Conservation (phyloP, 2,113 vertebrate species). For the Orthonyx spaldingii region DNA sequence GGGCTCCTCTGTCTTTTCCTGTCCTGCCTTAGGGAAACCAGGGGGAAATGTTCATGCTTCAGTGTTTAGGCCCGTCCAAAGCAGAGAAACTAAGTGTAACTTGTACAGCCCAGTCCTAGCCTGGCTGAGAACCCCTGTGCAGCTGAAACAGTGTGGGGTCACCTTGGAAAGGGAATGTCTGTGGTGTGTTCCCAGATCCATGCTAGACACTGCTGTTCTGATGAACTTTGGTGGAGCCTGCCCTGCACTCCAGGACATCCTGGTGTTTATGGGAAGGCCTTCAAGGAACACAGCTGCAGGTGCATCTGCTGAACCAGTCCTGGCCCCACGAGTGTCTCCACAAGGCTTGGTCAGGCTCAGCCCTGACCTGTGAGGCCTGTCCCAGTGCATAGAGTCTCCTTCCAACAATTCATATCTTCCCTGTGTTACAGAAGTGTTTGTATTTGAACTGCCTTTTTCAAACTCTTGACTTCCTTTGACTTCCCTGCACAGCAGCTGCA, state of each 20-base stretch:
- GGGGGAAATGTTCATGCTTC: neutral
- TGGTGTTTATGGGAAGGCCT: rapidly evolving
- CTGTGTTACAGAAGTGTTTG: neutral
- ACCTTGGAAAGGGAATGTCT: rapidly evolving
- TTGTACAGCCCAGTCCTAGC: rapidly evolving
- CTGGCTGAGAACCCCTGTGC: rapidly evolving
- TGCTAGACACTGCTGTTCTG: rapidly evolving
- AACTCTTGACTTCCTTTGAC: neutral
- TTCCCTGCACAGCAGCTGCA: neutral
- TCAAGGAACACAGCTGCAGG: neutral
- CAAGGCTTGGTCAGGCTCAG: neutral
- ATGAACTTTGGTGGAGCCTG: rapidly evolving
- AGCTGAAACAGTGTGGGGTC: neutral
- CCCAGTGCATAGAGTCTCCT: neutral
- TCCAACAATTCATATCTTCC: neutral
- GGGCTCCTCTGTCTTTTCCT: neutral
- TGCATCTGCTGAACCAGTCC: neutral
- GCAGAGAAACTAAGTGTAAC: rapidly evolving
- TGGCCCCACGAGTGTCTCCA: neutral
- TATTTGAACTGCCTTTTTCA: neutral
- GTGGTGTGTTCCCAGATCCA: rapidly evolving
- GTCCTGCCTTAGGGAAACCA: neutral
- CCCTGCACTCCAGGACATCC: rapidly evolving
- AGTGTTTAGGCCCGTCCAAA: neutral
- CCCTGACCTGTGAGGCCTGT: neutral